Evolutionary conservation across 2,888 invertebrate species (phyloP), one percentile per base, ranked within the genome.

Genomic region (Boloria euphrosyne): DNA sequence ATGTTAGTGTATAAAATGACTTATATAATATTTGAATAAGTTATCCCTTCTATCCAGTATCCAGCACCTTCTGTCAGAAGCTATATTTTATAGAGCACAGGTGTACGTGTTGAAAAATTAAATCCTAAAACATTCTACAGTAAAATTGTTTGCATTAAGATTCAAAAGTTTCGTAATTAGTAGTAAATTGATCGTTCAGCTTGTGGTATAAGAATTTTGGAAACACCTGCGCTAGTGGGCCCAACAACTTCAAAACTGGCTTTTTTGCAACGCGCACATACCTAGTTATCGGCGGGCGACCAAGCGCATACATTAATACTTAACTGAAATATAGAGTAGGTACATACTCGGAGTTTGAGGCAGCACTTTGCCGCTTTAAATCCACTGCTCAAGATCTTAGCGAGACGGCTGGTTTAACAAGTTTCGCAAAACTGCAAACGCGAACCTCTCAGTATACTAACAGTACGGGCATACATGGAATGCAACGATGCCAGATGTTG

Each of bases 401-500:
- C 53, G 62, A 51, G 64, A 49, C 61, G 62, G 51, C 69, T 53
- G 59, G 67, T 66, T 59, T 55, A 60, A 60, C 61, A 38, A 65
- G 66, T 65, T 68, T 65, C 49, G 65, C 55, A 66, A 69, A 65
- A 63, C 62, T 69, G 70, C 67, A 68, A 65, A 70, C 68, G 61
- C 62, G 63, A 67, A 53, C 61, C 50, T 50, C 31, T 38, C 31
- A 38, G 65, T 70, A 59, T 68, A 66, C 59, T 58, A 61, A 66
- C 74, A 75, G 77, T 78, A 81, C 81, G 80, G 79, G 79, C 81
- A 79, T 82, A 81, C 81, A 79, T 79, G 80, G 80, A 83, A 80
- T 81, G 77, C 81, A 80, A 76, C 78, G 75, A 75, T 70, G 80
- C 83, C 86, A 86, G 85, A 82, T 86, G 87, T 77, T 74, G 53